phyloP scores from a whole-genome alignment of 2,888 invertebrate genomes.

The Nemoura dubitans region DNA sequence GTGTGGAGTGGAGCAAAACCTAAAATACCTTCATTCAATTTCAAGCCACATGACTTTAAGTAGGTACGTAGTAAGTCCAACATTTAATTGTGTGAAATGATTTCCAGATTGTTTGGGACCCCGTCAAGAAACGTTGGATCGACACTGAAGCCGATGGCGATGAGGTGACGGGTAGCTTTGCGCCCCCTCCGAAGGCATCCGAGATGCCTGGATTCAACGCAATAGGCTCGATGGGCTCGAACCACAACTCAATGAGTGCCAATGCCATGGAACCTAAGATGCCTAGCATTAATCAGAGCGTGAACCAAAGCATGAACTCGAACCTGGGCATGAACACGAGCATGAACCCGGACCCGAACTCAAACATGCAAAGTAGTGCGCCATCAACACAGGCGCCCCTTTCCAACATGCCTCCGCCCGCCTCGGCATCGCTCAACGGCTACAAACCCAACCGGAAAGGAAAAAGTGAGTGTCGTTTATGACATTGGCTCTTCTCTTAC shows the following conservation, averaged over 20 bases:
- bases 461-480: conserved; percentile 69
- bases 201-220: conserved; percentile 57
- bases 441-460: conserved; percentile 80
- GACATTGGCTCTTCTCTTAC: neutral
- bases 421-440: conserved; percentile 65
- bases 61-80: too few relatives aligned
- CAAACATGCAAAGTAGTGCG: too few relatives aligned
- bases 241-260: conserved; percentile 29
- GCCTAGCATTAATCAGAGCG: neutral
- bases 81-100: too few relatives aligned
- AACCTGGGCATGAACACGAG: too few relatives aligned
- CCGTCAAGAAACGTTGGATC: conserved; percentile 85
- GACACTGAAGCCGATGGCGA: conserved; percentile 80
- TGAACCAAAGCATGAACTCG: too few relatives aligned
- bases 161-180: conserved; percentile 63
- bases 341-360: too few relatives aligned
- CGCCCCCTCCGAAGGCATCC: conserved; percentile 76
- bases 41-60: too few relatives aligned
- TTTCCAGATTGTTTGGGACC: conserved; percentile 90
- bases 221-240: neutral
- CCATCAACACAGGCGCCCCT: conserved; percentile 51
- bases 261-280: conserved; percentile 24
- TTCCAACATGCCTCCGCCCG: conserved; percentile 49
- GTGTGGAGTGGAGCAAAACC: too few relatives aligned
- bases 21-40: too few relatives aligned